A percentile compares a stretch with the other conserved stretches of the same genome.
Evolutionary conservation across 2,888 invertebrate genomes (phyloP).

Genomic region (Acleris cristana): DNA sequence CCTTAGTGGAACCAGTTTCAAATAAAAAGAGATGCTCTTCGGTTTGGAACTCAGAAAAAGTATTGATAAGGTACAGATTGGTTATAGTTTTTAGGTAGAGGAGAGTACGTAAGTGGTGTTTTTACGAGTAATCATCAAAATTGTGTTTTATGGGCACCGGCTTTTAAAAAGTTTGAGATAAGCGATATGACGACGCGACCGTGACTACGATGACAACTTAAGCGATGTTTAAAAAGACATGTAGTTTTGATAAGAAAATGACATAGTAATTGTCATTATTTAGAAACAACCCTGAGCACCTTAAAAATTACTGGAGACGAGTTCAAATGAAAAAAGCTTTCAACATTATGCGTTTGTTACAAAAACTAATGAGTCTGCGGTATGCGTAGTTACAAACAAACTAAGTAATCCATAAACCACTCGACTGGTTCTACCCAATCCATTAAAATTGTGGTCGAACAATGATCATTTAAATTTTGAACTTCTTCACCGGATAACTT

Average conservation of each 20-base stretch:
- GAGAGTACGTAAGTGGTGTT: not conserved
- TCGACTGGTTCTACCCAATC: constrained; percentile 27
- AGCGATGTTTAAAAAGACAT: constrained; percentile 10
- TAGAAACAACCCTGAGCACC: not conserved
- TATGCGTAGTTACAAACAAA: constrained; percentile 1
- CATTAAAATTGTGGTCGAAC: constrained; percentile 28
- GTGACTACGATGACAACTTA: constrained; percentile 11
- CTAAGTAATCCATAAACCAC: constrained; percentile 25
- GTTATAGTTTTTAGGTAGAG: not conserved
- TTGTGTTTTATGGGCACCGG: not conserved
- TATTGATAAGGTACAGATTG: not conserved
- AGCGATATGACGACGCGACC: not conserved
- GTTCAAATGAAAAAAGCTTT: not conserved
- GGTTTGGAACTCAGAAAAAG: constrained; percentile 3
- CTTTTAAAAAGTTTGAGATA: constrained; percentile 25
- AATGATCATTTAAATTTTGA: constrained; percentile 35
- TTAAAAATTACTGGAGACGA: not conserved
- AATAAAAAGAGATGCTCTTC: not conserved
- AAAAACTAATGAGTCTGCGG: not conserved
- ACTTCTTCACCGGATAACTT: constrained; percentile 34
- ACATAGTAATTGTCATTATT: not conserved
- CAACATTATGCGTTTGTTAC: not conserved
- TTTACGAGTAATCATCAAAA: constrained; percentile 9
- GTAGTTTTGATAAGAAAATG: not conserved
- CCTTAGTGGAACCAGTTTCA: not conserved